These are phyloP conservation scores for Cyrtodaria siliqua DNA, from an alignment of 2,888 invertebrate species.

Conservation along the genomic window DNA sequence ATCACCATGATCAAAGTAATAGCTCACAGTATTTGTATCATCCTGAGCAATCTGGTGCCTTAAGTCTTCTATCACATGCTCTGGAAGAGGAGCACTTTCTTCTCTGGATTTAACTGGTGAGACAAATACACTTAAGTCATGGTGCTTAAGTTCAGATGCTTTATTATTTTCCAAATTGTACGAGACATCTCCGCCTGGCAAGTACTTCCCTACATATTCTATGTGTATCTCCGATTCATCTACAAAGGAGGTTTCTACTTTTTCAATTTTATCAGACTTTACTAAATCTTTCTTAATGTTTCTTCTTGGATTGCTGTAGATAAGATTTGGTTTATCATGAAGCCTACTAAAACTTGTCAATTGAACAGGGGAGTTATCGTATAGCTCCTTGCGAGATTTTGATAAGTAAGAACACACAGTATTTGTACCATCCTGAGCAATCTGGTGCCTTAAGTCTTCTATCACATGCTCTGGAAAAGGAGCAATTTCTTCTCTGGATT, in stretches of 20 bases:
- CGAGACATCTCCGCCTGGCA: too few relatives aligned
- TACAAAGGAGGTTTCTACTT: too few relatives aligned
- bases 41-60: neutral
- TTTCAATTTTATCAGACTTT: too few relatives aligned
- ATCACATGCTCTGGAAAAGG: neutral
- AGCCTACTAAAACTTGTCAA: slow-evolving; percentile 31
- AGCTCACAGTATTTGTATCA: slow-evolving; percentile 9
- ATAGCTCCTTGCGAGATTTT: neutral
- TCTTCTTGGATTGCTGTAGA: neutral
- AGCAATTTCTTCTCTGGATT: neutral
- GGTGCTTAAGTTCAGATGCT: neutral
- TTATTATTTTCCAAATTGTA: too few relatives aligned
- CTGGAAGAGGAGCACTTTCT: neutral
- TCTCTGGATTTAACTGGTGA: neutral
- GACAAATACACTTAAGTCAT: slow-evolving; percentile 5
- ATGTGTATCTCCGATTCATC: too few relatives aligned
- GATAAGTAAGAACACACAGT: slow-evolving; percentile 21
- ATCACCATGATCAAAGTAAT: slow-evolving; percentile 18
- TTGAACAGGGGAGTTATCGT: slow-evolving; percentile 30
- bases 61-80: slow-evolving; percentile 1
- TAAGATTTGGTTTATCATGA: too few relatives aligned
- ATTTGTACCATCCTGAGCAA: slow-evolving; percentile 7
- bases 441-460: neutral
- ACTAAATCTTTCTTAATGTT: too few relatives aligned
- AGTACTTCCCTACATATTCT: neutral